phyloP scores from a whole-genome alignment of 2,113 vertebrate genomes.

The Nipponia nippon region DNA sequence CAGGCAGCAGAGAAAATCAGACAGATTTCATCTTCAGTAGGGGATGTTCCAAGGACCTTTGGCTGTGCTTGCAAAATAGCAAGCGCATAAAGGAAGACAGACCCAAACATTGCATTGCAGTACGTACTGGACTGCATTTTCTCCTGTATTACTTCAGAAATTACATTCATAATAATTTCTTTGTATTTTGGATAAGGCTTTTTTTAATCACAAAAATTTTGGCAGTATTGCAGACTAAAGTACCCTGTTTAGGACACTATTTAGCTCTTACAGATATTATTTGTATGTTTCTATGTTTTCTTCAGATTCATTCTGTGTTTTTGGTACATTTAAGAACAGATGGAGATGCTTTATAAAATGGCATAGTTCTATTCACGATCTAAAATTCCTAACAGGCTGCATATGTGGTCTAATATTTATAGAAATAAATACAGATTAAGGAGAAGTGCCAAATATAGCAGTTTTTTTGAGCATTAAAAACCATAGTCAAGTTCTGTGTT shows the following conservation, averaged over 20 bases:
- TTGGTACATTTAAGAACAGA: neutral
- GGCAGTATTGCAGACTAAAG: neutral
- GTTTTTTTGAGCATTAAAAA: neutral
- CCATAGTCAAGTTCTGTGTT: neutral
- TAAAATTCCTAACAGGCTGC: neutral
- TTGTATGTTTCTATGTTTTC: neutral
- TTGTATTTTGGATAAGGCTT: neutral
- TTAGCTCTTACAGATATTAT: neutral
- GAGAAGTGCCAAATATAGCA: neutral
- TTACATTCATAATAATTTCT: neutral
- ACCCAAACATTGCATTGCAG: neutral
- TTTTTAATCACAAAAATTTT: neutral
- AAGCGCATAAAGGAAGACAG: neutral
- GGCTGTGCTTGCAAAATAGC: neutral
- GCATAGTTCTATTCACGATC: neutral
- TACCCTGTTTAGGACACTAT: neutral
- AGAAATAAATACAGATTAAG: neutral
- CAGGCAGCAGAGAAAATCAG: neutral
- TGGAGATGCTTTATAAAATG: neutral
- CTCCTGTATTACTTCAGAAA: neutral
- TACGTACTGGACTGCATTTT: neutral
- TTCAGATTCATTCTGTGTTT: neutral
- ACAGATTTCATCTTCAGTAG: neutral
- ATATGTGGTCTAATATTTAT: neutral
- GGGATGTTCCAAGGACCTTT: neutral